phyloP scores from a whole-genome alignment of 2,888 invertebrate species.

The Heteromurus nitidus region DNA sequence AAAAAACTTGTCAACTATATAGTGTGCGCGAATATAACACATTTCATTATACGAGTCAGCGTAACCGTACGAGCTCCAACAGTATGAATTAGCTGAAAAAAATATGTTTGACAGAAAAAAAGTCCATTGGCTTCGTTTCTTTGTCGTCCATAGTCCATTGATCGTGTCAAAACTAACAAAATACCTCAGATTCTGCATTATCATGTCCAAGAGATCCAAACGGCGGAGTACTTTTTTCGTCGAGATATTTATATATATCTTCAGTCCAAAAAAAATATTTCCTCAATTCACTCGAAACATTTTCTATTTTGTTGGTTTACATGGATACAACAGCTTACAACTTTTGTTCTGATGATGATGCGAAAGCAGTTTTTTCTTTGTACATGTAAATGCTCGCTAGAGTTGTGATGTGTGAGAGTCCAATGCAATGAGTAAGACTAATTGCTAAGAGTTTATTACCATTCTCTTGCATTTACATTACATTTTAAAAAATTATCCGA shows the following conservation, averaged over 20 bases:
- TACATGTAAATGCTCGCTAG: constrained; percentile 7
- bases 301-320: no score
- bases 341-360: neutral
- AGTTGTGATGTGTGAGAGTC: constrained; percentile 26
- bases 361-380: neutral
- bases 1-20: no score
- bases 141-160: no score
- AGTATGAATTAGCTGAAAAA: no score
- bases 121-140: neutral
- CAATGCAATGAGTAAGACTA: constrained; percentile 27
- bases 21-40: no score
- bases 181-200: constrained; percentile 17
- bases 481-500: no score
- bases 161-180: constrained; percentile 3
- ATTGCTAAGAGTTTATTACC: constrained; percentile 6
- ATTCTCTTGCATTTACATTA: constrained; percentile 11
- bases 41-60: no score
- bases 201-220: neutral
- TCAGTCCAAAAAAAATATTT: neutral
- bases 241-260: neutral
- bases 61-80: no score
- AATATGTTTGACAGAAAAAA: no score
- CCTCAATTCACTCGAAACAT: neutral
- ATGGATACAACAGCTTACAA: no score
- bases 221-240: neutral